Evolutionary conservation across 1,140 invertebrate genomes (phyloP), one percentile per base, ranked within the genome.

Genomic region (Eurosta solidaginis): DNA sequence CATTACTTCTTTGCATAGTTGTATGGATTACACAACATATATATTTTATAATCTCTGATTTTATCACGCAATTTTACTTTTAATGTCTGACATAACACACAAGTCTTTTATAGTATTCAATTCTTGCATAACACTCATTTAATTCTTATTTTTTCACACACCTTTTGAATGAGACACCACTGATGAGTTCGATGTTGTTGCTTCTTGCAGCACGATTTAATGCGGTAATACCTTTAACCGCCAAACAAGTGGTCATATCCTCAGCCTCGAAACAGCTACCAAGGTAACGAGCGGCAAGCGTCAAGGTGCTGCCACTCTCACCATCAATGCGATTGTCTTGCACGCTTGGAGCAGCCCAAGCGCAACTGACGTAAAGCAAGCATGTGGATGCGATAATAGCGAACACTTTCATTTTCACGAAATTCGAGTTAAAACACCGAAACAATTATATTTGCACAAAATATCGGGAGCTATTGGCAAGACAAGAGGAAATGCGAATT

Each of bases 91-190:
- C 17, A 45, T 45, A 45, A 9, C 17, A 45, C 44, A 45, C 44
- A 45, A 45, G 7, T 45, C 17, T 45, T 45, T 45, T 17, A 25
- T 3, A 12, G 12, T n/a, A 27, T 25, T 74, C 14, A 27, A 5
- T 45, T 75, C 17, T 45, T 20, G 54, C 45, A 63, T 49, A 50
- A 40, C 14, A 14, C 45, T 40, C 0, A 40, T 74, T 20, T 68
- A 47, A 77, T 54, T 74, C 20, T 79, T 25, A 77, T 14, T 10
- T 47, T 49, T 10, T 76, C 78, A 83, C 82, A 86, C 88, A 90
- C 86, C 90, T 89, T 63, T 91, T 86, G 78, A 93, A 90, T 40
- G 88, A 89, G 12, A 93, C 83, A 29, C 92, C 92, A 50, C 90
- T 89, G 78, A 91, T 47, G 22, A 93, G 79, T 33, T 91, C 84